Percentiles rank a stretch among this genome's conserved stretches.
Conservation (phyloP, 2,113 vertebrate species). For the Pluvialis apricaria region DNA sequence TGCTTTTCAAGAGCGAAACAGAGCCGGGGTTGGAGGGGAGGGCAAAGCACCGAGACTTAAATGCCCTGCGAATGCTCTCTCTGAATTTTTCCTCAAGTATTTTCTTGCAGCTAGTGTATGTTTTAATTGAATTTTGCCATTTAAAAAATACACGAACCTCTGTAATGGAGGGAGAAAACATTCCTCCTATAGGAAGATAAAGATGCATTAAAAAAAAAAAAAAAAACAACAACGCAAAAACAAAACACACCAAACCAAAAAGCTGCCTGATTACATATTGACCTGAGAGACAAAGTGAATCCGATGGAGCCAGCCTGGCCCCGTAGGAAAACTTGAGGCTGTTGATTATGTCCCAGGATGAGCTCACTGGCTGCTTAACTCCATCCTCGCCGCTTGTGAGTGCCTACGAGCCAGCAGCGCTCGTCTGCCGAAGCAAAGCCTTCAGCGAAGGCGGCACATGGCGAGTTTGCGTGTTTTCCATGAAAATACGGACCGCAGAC, state of each 20-base stretch:
- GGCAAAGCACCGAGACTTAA: not conserved
- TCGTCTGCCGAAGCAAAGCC: not conserved
- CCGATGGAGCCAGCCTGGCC: slow-evolving; percentile 31
- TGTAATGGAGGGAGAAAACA: not conserved
- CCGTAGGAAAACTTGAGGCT: slow-evolving; percentile 41
- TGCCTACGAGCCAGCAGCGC: not conserved
- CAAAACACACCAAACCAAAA: not conserved
- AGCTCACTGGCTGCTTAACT: slow-evolving; percentile 30
- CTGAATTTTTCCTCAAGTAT: not conserved
- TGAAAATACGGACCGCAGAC: fast-evolving
- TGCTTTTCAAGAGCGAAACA: not conserved
- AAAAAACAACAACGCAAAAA: not conserved
- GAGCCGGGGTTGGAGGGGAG: not conserved
- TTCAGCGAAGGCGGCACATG: fast-evolving
- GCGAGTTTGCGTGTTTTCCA: not conserved
- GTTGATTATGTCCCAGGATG: slow-evolving; percentile 6
- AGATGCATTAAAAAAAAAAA: not conserved
- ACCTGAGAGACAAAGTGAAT: slow-evolving; percentile 43
- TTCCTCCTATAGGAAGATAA: not conserved
- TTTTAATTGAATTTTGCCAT: not conserved
- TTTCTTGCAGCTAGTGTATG: not conserved
- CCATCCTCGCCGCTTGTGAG: not conserved
- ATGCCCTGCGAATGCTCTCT: not conserved
- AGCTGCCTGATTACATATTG: slow-evolving; percentile 31
- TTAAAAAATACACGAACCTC: slow-evolving; percentile 24